Evolutionary conservation across 2,113 vertebrate genomes (phyloP), one percentile per base, ranked within the genome.

Genomic region (Nibea coibor): DNA sequence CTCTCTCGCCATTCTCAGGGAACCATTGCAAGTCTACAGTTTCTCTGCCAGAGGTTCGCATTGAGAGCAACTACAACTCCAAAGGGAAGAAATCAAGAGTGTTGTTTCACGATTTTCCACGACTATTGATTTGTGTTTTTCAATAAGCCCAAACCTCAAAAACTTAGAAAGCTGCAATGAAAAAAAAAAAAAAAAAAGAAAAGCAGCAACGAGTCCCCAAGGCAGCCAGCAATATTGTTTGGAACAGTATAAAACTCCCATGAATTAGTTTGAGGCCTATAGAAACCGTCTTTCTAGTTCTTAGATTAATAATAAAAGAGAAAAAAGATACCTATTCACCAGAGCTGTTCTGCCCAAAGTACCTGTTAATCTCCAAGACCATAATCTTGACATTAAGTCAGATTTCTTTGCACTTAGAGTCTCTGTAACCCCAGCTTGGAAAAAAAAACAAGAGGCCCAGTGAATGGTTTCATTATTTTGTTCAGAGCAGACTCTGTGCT

Each of bases 81-180:
- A 73, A 69, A 61, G 80, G 69, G 81, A 85, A 47, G 50, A n/a
- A 81, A 84, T 76, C 24, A 47, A 17, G 24, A 82, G 53, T 20
- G 6, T 26, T 82, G 28, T 66, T 72, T 24, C 43, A 45, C 48
- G 47, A 56, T 86, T 77, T 75, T 83, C 58, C 71, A 43, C 77
- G 53, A 79, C 80, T 71, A 73, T 72, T 87, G 85, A 92, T 92
- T 91, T 83, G 75, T 88, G 57, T 84, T 92, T 89, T 92, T 83
- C 80, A 93, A 89, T 88, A 90, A 91, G 17, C 66, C 31, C 10
- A 1, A 81, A 57, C 58, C 79, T 78, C 9, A 42, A 73, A 82
- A 88, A 80, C 1, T 47, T 42, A 31, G n/a, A 64, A 69, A 87
- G 71, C 53, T 80, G 47, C 86, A 84, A 90, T 69, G 31, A 84